phyloP scores from a whole-genome alignment of 92 coral and sea anemone genomes.

The Epizoanthus ramosus region DNA sequence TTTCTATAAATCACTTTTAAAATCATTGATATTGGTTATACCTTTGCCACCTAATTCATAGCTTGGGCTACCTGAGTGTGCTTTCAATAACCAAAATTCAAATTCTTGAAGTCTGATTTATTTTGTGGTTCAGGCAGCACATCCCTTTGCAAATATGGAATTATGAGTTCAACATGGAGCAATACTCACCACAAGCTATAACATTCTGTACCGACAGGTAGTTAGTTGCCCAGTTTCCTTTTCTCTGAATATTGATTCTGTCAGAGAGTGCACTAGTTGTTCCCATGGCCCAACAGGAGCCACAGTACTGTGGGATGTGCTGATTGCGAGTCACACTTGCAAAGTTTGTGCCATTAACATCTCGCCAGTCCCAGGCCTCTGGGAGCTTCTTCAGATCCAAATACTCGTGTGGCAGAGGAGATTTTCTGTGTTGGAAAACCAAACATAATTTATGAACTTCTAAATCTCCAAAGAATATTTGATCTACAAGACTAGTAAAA shows the following conservation, averaged over 20 bases:
- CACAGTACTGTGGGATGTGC: constrained; percentile 98
- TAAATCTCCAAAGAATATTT: background rate
- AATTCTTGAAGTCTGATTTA: background rate
- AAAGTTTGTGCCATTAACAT: constrained; percentile 76
- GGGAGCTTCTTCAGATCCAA: constrained; percentile 68
- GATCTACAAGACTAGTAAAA: too few species aligned
- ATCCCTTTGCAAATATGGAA: background rate
- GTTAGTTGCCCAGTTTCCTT: constrained; percentile 86
- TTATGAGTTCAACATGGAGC: background rate
- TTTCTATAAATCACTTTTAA: too few species aligned
- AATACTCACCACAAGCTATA: constrained; percentile 90
- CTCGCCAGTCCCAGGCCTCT: constrained; percentile 83
- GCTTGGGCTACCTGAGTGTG: too few species aligned
- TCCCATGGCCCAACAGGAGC: constrained; percentile 99
- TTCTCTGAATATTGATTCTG: constrained; percentile 82
- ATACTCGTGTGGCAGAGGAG: constrained; percentile 90
- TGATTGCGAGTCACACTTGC: constrained; percentile 96
- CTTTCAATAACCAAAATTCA: background rate
- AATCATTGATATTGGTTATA: too few species aligned
- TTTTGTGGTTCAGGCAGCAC: background rate
- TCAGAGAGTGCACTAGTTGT: constrained; percentile 97
- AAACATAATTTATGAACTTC: background rate
- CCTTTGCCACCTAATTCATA: too few species aligned
- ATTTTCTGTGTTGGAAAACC: constrained; percentile 50
- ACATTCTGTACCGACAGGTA: constrained; percentile 95